Percentiles rank a stretch among this genome's conserved stretches.
These are phyloP conservation scores for Glaucomys volans DNA, from an alignment of 2,113 vertebrate species.

Conservation along the genomic window DNA sequence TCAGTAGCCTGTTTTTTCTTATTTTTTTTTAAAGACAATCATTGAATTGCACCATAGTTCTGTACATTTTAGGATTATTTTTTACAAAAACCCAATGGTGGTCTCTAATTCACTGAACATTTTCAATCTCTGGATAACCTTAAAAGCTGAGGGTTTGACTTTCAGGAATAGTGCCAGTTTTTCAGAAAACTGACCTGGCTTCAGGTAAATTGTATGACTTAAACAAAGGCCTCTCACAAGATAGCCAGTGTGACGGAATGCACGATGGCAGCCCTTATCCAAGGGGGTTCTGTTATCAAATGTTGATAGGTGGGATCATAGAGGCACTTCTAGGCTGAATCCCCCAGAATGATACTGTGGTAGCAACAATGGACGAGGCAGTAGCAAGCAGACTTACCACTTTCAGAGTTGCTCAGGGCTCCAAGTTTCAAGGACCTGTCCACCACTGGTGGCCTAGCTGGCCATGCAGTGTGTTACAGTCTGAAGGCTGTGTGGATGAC, in stretches of 20 bases:
- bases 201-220: not conserved
- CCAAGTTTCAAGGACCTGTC: slow-evolving; percentile 95
- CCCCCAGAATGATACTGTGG: not conserved
- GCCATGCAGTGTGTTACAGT: slow-evolving; percentile 71
- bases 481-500: slow-evolving; percentile 81
- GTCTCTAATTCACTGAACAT: not conserved
- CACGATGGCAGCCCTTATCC: not conserved
- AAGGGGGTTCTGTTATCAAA: not conserved
- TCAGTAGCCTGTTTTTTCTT: not conserved
- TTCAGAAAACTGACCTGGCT: not conserved
- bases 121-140: slow-evolving; percentile 36
- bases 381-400: slow-evolving; percentile 88
- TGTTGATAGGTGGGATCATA: not conserved
- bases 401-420: slow-evolving; percentile 87
- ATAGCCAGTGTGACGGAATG: not conserved
- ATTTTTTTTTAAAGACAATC: not conserved
- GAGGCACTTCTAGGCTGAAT: not conserved
- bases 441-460: slow-evolving; percentile 87
- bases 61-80: not conserved
- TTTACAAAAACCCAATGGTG: not conserved
- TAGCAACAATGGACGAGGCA: not conserved
- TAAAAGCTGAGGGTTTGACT: slow-evolving; percentile 12
- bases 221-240: not conserved
- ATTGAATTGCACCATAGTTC: not conserved
- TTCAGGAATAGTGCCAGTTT: not conserved